Evolutionary conservation across 1,140 invertebrate genomes (phyloP).

Genomic region (Campoletis sonorensis): DNA sequence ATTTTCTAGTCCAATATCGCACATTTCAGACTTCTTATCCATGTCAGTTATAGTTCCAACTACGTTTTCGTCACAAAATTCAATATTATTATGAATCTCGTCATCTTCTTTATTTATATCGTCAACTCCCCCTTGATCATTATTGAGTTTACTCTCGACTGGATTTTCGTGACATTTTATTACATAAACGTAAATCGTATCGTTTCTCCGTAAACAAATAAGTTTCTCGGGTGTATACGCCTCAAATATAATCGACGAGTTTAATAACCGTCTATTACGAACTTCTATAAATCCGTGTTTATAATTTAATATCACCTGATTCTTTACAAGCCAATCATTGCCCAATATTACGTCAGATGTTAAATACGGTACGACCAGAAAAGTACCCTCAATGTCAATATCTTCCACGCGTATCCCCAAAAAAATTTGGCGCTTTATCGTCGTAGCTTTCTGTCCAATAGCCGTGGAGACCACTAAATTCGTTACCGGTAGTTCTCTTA

Average conservation of each 20-base stretch:
- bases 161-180: neutral
- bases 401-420: slow-evolving; percentile 34
- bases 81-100: too few relatives aligned
- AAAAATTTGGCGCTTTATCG: slow-evolving; percentile 50
- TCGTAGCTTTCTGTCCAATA: slow-evolving; percentile 50
- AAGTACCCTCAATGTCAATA: neutral
- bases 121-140: too few relatives aligned
- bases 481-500: slow-evolving; percentile 49
- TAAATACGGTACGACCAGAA: slow-evolving; percentile 48
- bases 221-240: neutral
- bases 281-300: neutral
- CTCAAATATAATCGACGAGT: slow-evolving; percentile 19
- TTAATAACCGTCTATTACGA: neutral
- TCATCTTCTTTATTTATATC: too few relatives aligned
- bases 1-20: too few relatives aligned
- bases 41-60: too few relatives aligned
- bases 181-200: slow-evolving; percentile 40
- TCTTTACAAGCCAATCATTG: slow-evolving; percentile 50
- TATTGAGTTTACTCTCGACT: too few relatives aligned
- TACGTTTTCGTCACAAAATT: too few relatives aligned
- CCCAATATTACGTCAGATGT: slow-evolving; percentile 49
- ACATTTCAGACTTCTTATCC: too few relatives aligned
- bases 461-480: slow-evolving; percentile 46
- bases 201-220: slow-evolving; percentile 1
- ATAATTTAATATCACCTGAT: slow-evolving; percentile 50